These are phyloP conservation scores for Peromyscus attwateri DNA, from an alignment of 2,797 vertebrate genomes.

Conservation along the genomic window DNA sequence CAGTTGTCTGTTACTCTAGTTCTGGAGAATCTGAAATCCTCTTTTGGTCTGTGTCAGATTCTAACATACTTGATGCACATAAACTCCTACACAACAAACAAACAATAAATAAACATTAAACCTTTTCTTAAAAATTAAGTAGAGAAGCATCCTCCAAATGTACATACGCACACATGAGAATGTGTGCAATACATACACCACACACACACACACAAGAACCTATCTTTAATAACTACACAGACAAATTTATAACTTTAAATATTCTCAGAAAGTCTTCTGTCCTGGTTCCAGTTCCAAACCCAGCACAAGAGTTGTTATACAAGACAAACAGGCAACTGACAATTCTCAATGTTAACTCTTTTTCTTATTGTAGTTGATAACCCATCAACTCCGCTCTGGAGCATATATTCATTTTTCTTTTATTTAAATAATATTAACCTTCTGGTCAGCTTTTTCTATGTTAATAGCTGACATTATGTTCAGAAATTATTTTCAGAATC, in stretches of 20 bases:
- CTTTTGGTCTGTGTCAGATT: neutral
- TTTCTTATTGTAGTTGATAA: neutral
- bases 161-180: neutral
- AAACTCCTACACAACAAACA: neutral
- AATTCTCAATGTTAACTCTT: conserved; percentile 37
- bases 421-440: neutral
- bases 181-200: neutral
- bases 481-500: conserved; percentile 12
- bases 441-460: neutral
- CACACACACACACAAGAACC: neutral
- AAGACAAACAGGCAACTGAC: neutral
- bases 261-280: neutral
- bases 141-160: neutral
- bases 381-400: neutral
- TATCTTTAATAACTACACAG: neutral
- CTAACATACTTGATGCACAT: neutral
- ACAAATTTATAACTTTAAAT: neutral
- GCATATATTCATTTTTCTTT: conserved; percentile 3
- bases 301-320: neutral
- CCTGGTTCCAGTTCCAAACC: neutral
- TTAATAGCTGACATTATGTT: neutral
- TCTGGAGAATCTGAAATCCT: neutral
- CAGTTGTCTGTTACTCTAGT: neutral
- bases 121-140: neutral
- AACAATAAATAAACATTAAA: neutral